Conservation (phyloP, 1,140 invertebrate species). For the Cyclargus thomasi region DNA sequence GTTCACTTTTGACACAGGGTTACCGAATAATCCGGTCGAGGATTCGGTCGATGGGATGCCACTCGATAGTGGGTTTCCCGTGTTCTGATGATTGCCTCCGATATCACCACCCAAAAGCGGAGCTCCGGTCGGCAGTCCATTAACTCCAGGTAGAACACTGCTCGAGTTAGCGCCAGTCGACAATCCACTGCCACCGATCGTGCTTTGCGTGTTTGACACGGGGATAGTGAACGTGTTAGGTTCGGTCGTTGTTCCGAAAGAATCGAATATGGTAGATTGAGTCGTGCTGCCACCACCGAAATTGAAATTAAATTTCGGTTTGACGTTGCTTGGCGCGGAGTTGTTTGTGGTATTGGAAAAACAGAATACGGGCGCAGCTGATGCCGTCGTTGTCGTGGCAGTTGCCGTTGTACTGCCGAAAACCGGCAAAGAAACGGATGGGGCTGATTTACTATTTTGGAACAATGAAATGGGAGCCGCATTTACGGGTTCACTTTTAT, state of each 20-base stretch:
- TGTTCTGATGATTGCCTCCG: conserved; percentile 24
- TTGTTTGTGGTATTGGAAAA: conserved; percentile 30
- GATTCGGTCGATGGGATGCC: conserved; percentile 15
- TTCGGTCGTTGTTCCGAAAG: conserved; percentile 34
- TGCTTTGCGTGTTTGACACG: conserved; percentile 25
- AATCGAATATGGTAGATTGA: conserved; percentile 33
- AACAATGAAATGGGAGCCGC: conserved; percentile 32
- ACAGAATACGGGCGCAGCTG: conserved; percentile 43
- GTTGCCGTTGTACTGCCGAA: conserved; percentile 36
- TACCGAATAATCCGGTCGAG: conserved; percentile 32
- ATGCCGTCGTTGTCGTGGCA: conserved; percentile 23
- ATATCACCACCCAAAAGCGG: conserved; percentile 25
- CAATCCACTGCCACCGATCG: conserved; percentile 29
- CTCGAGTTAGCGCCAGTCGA: conserved; percentile 21
- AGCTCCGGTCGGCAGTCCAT: conserved; percentile 26
- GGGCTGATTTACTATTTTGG: conserved; percentile 30
- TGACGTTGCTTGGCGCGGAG: conserved; percentile 29
- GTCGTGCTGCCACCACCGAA: conserved; percentile 32
- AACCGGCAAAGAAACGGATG: conserved; percentile 25
- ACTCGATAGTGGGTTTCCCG: conserved; percentile 25
- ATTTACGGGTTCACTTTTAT: conserved; percentile 24
- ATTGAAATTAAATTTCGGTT: conserved; percentile 49
- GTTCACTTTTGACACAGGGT: conserved; percentile 33
- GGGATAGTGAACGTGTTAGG: conserved; percentile 38
- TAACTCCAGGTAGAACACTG: conserved; percentile 24